Base-by-base conservation (phyloP, 1,140 invertebrate species). In the Episyrphus balteatus region DNA sequence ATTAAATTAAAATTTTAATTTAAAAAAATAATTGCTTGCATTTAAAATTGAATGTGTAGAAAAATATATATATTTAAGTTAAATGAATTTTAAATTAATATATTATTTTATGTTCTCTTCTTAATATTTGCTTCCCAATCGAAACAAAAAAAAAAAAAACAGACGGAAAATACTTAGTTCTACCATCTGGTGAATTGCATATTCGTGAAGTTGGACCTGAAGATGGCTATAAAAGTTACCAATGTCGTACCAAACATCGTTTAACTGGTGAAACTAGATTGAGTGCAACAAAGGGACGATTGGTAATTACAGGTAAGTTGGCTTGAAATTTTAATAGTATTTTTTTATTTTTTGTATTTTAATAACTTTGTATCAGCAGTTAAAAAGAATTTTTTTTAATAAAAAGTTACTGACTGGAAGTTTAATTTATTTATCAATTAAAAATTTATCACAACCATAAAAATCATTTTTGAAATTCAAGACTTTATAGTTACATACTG, bases 121-220 rank as follows among this genome's bases (percentile, higher is more conserved):
- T 31, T 44, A n/a, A 2, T 30, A 31, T 33, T 30, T 12, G 13
- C 26, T 31, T 44, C 6, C 13, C 7, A 10, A 39, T 39, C 8
- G 38, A 8, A 39, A 17, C 38, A 39, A 14, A 39, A 10, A 39
- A 13, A n/a, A n/a, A n/a, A n/a, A n/a, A n/a, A 26, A 26, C 21
- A 92, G 89, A 92, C 73, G 88, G 88, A 54, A 92, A 92, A 81
- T 95, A 92, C 70, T 77, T 94, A 62, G 89, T 93, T 30, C 71
- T 93, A 48, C 91, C 90, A 52, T 92, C 88, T 59, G 91, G 91
- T 51, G 91, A 94, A 74, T 75, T 94, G 42, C 91, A 94, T 67
- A 94, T 94, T 60, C 80, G 86, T 59, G 89, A 93, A 72, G 91
- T 93, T 44, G 88, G 86, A 68, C 87, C 87, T 51, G 89, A 92